Conservation (phyloP, 92 coral and sea anemone species). For the Ricordea florida region DNA sequence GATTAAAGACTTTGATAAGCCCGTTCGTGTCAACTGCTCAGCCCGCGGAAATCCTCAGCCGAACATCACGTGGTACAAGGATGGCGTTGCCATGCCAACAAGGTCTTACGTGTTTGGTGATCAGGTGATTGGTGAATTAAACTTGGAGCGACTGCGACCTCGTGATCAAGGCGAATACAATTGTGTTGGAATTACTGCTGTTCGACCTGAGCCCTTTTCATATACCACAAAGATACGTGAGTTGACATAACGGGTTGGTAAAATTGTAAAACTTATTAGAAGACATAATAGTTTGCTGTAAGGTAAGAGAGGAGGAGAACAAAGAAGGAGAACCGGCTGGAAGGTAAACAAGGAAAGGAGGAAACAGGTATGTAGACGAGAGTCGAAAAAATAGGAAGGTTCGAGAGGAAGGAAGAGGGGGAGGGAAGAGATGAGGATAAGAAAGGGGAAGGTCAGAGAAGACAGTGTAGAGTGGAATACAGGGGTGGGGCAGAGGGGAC, state of each 20-base stretch:
- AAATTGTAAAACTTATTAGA: too few species aligned
- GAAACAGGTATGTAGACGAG: too few species aligned
- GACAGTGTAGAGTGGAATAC: too few species aligned
- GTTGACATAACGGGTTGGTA: background rate
- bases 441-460: too few species aligned
- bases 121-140: conserved; percentile 45
- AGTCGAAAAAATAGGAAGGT: too few species aligned
- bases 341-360: too few species aligned
- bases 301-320: too few species aligned
- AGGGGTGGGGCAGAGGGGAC: too few species aligned
- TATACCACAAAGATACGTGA: conserved; percentile 59
- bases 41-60: conserved; percentile 79
- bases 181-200: conserved; percentile 59
- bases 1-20: conserved; percentile 38
- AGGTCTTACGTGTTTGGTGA: conserved; percentile 27
- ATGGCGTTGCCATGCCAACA: conserved; percentile 66
- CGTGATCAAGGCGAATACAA: conserved; percentile 79
- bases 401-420: too few species aligned
- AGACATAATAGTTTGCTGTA: too few species aligned
- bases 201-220: conserved; percentile 27
- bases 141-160: conserved; percentile 60
- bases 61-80: conserved; percentile 75
- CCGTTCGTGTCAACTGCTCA: conserved; percentile 63
- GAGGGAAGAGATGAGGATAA: too few species aligned
- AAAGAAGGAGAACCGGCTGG: too few species aligned